These are phyloP conservation scores for Choristoneura rosaceana DNA, from an alignment of 2,888 invertebrate species.

Conservation along the genomic window DNA sequence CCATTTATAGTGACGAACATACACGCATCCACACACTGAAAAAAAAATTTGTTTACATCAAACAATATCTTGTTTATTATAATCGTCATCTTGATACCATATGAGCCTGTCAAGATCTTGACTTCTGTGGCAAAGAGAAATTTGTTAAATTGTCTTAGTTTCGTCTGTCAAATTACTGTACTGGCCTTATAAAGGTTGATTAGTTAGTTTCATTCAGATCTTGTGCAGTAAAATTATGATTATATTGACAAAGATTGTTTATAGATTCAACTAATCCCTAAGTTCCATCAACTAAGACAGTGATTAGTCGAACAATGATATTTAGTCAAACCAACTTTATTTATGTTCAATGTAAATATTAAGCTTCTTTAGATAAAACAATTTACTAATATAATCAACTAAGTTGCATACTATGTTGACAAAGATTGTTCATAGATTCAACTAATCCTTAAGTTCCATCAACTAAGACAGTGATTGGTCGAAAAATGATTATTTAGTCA, in stretches of 20 bases:
- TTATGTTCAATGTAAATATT: no score
- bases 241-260: background rate
- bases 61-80: background rate
- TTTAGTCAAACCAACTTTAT: no score
- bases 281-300: background rate
- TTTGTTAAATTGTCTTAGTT: background rate
- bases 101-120: background rate
- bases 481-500: no score
- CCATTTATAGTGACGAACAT: no score
- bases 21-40: no score
- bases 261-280: background rate
- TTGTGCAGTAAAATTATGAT: background rate
- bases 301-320: background rate
- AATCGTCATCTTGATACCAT: background rate
- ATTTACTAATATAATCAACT: no score
- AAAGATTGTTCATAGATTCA: background rate
- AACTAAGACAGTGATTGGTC: background rate
- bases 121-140: background rate
- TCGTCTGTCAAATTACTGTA: background rate
- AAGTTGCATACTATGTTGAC: no score
- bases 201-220: background rate
- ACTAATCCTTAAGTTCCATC: background rate
- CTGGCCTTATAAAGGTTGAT: background rate
- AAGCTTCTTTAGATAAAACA: no score
- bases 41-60: background rate